Base-by-base conservation (phyloP, 2,888 invertebrate genomes). In the Pyrocoelia pectoralis region DNA sequence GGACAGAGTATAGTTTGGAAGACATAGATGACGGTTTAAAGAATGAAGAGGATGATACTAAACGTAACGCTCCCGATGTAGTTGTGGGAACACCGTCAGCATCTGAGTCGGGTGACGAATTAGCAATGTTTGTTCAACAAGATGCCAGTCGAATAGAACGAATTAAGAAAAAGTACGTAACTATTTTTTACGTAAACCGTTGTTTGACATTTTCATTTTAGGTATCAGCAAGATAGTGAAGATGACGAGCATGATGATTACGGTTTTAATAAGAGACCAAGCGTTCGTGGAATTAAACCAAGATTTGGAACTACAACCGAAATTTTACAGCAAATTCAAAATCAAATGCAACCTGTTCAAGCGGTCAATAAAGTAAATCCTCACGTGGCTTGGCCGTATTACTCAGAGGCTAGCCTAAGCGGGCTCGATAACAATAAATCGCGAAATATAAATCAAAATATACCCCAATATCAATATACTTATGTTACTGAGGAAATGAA, bases 271-370 rank as follows among this genome's bases (percentile, higher is more conserved):
- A 87, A 93, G 33, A 84, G 95, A n/a, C 95, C 95, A 0, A 93
- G 93, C 0, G 95, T 95, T 1, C 87, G 94, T 0, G 94, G 95
- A 0, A 94, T 95, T 67, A 94, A 94, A 76, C 91, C 94, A n/a
- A 88, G 92, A 68, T 89, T 93, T 68, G 92, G 91, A 9, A 90
- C 93, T 0, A 89, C 89, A 3, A 91, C 89, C 66, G 93, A 93
- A 73, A 91, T 94, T 40, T 83, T 94, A 0, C 89, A 92, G 72
- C 93, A 93, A 77, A 89, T 93, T 84, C 91, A 92, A 76, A 88
- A 88, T 58, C 90, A 92, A 71, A 73, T 81, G 58, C 78, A 81
- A 57, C 81, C 90, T 75, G 87, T 88, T 52, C 82, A 80, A 17
- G 68, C 69, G 52, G 73, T 69, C 54, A 69, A 58, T 53, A 70